Base-by-base conservation (phyloP, 1,140 invertebrate species). In the Gryllus bimaculatus region DNA sequence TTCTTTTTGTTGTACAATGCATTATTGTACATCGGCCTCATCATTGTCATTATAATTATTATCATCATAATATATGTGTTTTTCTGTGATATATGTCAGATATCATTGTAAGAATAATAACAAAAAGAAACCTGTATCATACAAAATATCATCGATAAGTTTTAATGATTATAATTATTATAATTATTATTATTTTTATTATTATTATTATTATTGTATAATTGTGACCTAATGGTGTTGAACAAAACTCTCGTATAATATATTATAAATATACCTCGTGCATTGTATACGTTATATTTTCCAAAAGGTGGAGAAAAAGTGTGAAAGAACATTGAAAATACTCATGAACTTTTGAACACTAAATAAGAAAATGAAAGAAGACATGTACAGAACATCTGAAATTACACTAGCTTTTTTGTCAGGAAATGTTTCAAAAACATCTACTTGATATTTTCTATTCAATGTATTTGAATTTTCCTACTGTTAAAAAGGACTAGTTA, bases 21-120 rank as follows among this genome's bases (percentile, higher is more conserved):
- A 75, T 75, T 73, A 73, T 79, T 79, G 78, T 79, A 79, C 66
- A 79, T 47, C 78, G 73, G 10, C 48, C 54, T 79, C 78, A 74
- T 75, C 48, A 78, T 73, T 7, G 8, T 48, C 48, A 77, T n/a
- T 47, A 77, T 77, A 26, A 77, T 48, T 26, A 77, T 48, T 77
- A 77, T 77, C 48, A 77, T 77, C 48, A 77, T 13, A 26, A 79
- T 79, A 79, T 79, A 79, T 79, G 73, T 74, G 73, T 79, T 79
- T 79, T 79, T 79, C 78, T 79, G 78, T 79, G 78, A 79, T 79
- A 79, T 47, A 75, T 79, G 73, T 79, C 78, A 73, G 74, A 79
- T 75, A 54, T 54, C 26, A 73, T 78, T 54, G 21, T 78, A 78
- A 75, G 8, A 75, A 73, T 13, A 39, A 79, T 20, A 66, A 66